Base-by-base conservation (phyloP, 2,888 invertebrate genomes). In the Matsumyia berberina region DNA sequence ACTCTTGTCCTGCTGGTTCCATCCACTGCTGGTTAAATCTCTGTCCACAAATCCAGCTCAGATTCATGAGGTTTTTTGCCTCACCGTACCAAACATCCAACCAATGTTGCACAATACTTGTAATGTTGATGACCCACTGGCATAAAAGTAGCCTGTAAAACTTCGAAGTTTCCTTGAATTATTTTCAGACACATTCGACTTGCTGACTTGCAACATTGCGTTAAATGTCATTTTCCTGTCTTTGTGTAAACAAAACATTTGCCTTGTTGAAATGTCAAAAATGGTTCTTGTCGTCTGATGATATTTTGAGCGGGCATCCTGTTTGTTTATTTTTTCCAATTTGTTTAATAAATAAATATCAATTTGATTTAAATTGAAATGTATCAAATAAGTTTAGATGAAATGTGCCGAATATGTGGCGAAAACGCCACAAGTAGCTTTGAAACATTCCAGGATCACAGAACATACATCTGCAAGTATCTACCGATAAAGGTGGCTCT, bases 391-490 rank as follows among this genome's bases (percentile, higher is more conserved):
- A 70, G 67, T 58, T 80, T 76, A 0, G 29, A 72, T 49, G 64
- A 80, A 51, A 46, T 86, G 33, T 86, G 85, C 29, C 53, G 74
- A 19, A 70, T 86, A 35, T 86, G 85, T 15, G 85, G 81, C 8
- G 70, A 60, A 51, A 5, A 11, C 9, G n/a, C 69, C 6, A 37
- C 35, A 5, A 57, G 39, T 44, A 29, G 7, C 9, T 46, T 7
- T 11, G 57, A 76, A 53, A 37, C 39, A 9, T 12, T 81, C 24
- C 12, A 53, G 37, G 60, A 70, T 9, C 64, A 80, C 29, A 44
- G 60, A 5, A 12, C 60, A 24, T 51, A 72, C 35, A 76, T 86
- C 19, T 70, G 51, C 58, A 86, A 86, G 24, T 86, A 86, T 60
- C 81, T 86, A 17, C 85, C 85, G 9, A 49, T 86, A 57, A 72